These are phyloP conservation scores for Gobius niger DNA, from an alignment of 2,113 vertebrate species.

Conservation along the genomic window DNA sequence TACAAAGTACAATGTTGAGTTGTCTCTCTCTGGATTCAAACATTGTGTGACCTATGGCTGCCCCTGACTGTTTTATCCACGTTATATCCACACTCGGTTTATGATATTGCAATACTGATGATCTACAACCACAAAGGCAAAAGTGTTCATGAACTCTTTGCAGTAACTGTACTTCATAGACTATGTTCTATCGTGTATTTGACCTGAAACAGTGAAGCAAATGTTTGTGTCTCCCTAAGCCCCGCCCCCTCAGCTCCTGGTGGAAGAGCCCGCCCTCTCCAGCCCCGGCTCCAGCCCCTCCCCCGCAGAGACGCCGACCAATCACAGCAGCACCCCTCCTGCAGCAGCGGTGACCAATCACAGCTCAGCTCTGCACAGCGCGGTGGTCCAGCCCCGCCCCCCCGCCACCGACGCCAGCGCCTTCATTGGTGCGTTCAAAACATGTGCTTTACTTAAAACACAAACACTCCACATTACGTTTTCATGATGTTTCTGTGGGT, in stretches of 20 bases:
- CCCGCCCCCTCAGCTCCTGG: conserved; percentile 23
- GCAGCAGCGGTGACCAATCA: conserved; percentile 35
- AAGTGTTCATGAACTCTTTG: neutral
- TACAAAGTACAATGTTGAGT: too few species aligned
- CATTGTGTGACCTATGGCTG: too few species aligned
- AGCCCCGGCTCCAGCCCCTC: conserved; percentile 8
- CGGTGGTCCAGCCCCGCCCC: conserved; percentile 63
- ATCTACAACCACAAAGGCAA: too few species aligned
- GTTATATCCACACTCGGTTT: too few species aligned
- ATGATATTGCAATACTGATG: too few species aligned
- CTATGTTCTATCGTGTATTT: too few species aligned
- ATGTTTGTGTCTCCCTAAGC: conserved; percentile 16
- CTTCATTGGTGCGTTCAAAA: conserved; percentile 77
- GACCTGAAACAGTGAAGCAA: too few species aligned
- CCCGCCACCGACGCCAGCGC: conserved; percentile 61
- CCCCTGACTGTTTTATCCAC: too few species aligned
- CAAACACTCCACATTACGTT: too few species aligned
- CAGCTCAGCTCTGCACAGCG: conserved; percentile 53
- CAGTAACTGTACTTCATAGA: too few species aligned
- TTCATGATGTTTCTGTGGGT: too few species aligned
- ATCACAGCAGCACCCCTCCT: conserved; percentile 7
- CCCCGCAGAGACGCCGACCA: conserved; percentile 19
- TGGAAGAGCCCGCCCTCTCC: conserved; percentile 16
- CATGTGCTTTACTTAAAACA: neutral
- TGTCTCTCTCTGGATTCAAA: too few species aligned